These are phyloP conservation scores for Torymus tubicola DNA, from an alignment of 2,888 invertebrate genomes.

Conservation along the genomic window DNA sequence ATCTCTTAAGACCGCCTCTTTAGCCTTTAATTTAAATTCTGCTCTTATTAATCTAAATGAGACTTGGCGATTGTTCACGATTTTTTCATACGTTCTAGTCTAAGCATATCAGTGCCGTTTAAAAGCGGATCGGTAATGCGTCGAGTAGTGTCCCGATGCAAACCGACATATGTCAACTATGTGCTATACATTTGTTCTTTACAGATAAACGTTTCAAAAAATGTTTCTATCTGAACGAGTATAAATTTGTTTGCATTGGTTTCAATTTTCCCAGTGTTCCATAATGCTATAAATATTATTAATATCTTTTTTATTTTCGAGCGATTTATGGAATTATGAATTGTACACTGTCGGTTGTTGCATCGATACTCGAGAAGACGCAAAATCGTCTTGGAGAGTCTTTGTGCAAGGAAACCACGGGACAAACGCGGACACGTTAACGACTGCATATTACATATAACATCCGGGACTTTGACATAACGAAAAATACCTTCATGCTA, in stretches of 20 bases:
- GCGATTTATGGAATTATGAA: constrained; percentile 2
- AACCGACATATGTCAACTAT: constrained; percentile 35
- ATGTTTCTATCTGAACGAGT: constrained; percentile 19
- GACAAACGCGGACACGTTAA: constrained; percentile 35
- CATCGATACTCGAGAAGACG: constrained; percentile 48
- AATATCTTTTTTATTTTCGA: neutral
- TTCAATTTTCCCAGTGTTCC: neutral
- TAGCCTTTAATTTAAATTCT: constrained; percentile 8
- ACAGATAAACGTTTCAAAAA: constrained; percentile 30
- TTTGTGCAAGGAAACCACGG: constrained; percentile 61
- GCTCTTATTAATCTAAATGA: constrained; percentile 17
- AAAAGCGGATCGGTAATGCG: constrained; percentile 37
- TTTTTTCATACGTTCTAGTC: constrained; percentile 23
- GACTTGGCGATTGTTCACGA: constrained; percentile 35
- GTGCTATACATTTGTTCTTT: constrained; percentile 6
- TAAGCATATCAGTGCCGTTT: constrained; percentile 41
- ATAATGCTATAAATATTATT: constrained; percentile 7
- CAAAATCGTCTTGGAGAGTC: constrained; percentile 43
- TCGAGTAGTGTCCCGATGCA: constrained; percentile 26
- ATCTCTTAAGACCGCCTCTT: constrained; percentile 32
- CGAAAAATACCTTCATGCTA: constrained; percentile 55
- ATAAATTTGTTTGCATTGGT: constrained; percentile 10
- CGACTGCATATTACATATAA: constrained; percentile 45
- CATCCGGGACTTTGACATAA: constrained; percentile 14
- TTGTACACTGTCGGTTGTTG: constrained; percentile 43